Evolutionary conservation across 2,888 invertebrate species (phyloP).

Genomic region (Cephus nigrinus): DNA sequence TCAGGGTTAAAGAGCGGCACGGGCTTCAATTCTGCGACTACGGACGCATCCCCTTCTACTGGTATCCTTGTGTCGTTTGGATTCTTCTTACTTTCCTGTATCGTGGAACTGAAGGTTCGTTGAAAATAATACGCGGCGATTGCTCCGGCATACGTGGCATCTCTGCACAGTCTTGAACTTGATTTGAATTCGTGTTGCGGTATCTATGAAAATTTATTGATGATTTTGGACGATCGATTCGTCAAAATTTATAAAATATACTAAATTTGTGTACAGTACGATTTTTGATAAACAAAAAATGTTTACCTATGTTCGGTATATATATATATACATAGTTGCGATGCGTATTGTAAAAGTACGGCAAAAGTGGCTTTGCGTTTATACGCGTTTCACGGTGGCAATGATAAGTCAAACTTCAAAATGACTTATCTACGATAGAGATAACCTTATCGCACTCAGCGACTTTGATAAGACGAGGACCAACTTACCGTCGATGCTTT

Average conservation of each 20-base stretch:
- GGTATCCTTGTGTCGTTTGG: neutral
- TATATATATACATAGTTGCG: too few relatives aligned
- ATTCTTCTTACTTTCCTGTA: neutral
- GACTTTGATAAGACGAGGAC: slow-evolving; percentile 32
- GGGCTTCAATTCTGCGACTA: slow-evolving; percentile 38
- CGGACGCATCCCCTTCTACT: slow-evolving; percentile 19
- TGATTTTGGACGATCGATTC: neutral
- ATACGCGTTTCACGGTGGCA: slow-evolving; percentile 22
- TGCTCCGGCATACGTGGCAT: too few relatives aligned
- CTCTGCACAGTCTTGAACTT: neutral
- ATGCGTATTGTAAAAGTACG: too few relatives aligned
- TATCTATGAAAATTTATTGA: neutral
- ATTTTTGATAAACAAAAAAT: too few relatives aligned
- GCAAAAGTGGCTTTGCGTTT: neutral
- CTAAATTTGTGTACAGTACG: too few relatives aligned
- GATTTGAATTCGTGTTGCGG: too few relatives aligned
- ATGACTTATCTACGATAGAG: slow-evolving; percentile 43
- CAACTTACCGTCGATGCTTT: neutral
- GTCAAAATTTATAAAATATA: too few relatives aligned
- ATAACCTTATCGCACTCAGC: slow-evolving; percentile 34
- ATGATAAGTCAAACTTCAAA: slow-evolving; percentile 32
- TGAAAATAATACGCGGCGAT: too few relatives aligned
- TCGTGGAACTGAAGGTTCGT: neutral
- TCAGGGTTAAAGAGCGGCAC: slow-evolving; percentile 58
- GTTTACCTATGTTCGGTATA: too few relatives aligned